Base-by-base conservation (phyloP, 2,888 invertebrate genomes). In the Branchellion lobata region DNA sequence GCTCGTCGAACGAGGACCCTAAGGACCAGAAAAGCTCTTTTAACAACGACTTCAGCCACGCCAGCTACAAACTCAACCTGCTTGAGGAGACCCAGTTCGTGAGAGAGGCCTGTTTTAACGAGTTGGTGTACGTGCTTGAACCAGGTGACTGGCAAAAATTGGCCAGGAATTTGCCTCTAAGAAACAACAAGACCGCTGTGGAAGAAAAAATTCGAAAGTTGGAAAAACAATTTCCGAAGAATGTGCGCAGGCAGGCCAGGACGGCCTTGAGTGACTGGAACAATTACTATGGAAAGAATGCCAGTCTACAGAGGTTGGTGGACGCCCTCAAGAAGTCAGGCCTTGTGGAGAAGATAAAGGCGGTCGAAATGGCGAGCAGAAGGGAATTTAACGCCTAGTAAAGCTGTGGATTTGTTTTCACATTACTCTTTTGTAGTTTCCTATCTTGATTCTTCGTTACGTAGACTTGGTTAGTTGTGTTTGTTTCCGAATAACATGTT, bases 111-210 rank as follows among this genome's bases (percentile, higher is more conserved):
- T 79, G 78, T 33, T 81, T 81, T 61, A 72, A 75, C 27, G 81
- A 74, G 1, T 69, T 81, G 8, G 61, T 78, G 18, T 47, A 24
- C 14, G 79, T 40, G 29, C 36, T 81, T n/a, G 36, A 71, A 21
- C 36, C 73, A 1, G 81, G 79, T 29, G 61, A 82, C 61, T 83
- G 83, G 83, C 82, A 82, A 74, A 80, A 81, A 34, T 80, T 83
- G 2, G 83, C 83, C 2, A 40, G 61, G 36, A 78, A 71, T 2
- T 73, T 83, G 29, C 83, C 83, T 1, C 40, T 83, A 18, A 76
- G 80, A 29, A 47, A 40, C 3, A 79, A 36, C 47, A 40, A 81
- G 24, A 53, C 40, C 27, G 65, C 71, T 31, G 57, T 79, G 2
- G 79, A 81, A 36, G 72, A 75, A 24, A 79, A 79, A 57, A 81